Evolutionary conservation across 2,797 vertebrate genomes (phyloP).

Genomic region (Clarias platycephalus): DNA sequence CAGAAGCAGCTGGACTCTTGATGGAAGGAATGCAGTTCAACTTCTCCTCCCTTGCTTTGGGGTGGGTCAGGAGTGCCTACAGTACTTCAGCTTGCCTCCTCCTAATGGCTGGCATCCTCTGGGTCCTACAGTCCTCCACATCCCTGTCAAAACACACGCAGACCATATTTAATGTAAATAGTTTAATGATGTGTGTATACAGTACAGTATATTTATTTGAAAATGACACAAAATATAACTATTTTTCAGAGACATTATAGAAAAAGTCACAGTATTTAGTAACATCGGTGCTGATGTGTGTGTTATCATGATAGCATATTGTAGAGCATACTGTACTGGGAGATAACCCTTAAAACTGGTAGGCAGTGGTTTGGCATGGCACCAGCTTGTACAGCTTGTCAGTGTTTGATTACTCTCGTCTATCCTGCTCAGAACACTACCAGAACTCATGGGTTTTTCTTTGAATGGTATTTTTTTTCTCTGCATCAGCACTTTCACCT

Average conservation of each 20-base stretch:
- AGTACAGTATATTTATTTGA: too few species aligned
- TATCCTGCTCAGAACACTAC: background rate
- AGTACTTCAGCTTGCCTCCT: conserved; percentile 53
- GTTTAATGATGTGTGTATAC: background rate
- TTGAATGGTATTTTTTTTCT: background rate
- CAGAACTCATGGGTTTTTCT: background rate
- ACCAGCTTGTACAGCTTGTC: background rate
- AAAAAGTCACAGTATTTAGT: too few species aligned
- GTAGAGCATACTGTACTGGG: background rate
- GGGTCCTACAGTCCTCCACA: conserved; percentile 67
- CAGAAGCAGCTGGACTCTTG: conserved; percentile 1
- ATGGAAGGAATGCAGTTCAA: conserved; percentile 68
- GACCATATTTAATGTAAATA: background rate
- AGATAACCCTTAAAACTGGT: background rate
- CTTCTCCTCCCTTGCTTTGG: conserved; percentile 63
- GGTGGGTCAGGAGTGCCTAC: conserved; percentile 66
- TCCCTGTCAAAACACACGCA: background rate
- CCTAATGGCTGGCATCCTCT: conserved; percentile 58
- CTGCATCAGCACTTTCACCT: background rate
- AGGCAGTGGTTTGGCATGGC: background rate
- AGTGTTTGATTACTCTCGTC: background rate
- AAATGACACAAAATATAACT: too few species aligned
- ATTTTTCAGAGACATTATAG: too few species aligned
- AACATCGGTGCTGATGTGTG: background rate
- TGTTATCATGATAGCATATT: background rate